Conservation (phyloP, 2,797 vertebrate species). For the Morelia viridis region DNA sequence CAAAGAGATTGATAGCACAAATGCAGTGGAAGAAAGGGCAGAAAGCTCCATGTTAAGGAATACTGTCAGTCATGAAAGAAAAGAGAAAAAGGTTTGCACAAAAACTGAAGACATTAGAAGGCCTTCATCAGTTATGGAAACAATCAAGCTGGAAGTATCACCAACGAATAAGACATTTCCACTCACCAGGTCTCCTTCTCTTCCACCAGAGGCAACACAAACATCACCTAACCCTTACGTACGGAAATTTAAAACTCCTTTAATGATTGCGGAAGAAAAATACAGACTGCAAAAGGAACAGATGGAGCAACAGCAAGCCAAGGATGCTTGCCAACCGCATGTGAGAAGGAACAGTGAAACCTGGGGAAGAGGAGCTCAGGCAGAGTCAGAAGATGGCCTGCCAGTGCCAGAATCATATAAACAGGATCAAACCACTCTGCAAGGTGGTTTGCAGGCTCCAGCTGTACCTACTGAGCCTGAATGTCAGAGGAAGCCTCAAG, state of each 20-base stretch:
- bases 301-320: slow-evolving; percentile 73
- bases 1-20: slow-evolving; percentile 25
- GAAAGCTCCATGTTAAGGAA: background rate
- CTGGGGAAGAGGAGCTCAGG: slow-evolving; percentile 24
- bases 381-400: slow-evolving; percentile 32
- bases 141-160: slow-evolving; percentile 68
- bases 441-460: slow-evolving; percentile 13
- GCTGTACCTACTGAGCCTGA: background rate
- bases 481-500: slow-evolving; percentile 6
- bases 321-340: slow-evolving; percentile 28
- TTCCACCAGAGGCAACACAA: slow-evolving; percentile 74
- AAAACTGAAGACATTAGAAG: slow-evolving; percentile 37
- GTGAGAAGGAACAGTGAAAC: slow-evolving; percentile 39
- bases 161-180: slow-evolving; percentile 68
- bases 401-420: slow-evolving; percentile 26
- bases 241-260: slow-evolving; percentile 88
- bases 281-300: slow-evolving; percentile 80
- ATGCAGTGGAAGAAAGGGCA: slow-evolving; percentile 34
- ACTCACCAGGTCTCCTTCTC: slow-evolving; percentile 80
- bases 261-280: slow-evolving; percentile 90
- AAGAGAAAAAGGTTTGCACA: slow-evolving; percentile 15
- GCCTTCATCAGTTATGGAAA: slow-evolving; percentile 19
- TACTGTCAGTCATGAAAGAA: slow-evolving; percentile 33
- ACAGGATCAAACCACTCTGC: background rate
- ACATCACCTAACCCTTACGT: slow-evolving; percentile 77